Evolutionary conservation across 1,140 invertebrate genomes (phyloP).

Genomic region (Drosophila biarmipes): DNA sequence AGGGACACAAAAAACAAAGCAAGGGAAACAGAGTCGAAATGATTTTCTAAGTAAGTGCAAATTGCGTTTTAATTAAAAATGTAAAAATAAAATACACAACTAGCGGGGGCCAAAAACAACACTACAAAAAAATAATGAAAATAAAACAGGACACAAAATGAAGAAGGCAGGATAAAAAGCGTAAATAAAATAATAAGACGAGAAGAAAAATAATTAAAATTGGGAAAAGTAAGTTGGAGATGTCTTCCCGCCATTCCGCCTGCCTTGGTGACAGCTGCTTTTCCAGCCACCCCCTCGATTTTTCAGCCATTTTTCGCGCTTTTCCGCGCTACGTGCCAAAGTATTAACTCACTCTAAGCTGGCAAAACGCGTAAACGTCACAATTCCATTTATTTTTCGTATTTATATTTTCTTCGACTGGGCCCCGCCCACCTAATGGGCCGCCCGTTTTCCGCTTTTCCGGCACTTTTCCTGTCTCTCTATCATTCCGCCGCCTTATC

Average conservation of each 20-base stretch:
- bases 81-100: constrained; percentile 76
- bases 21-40: constrained; percentile 67
- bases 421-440: constrained; percentile 45
- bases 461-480: constrained; percentile 19
- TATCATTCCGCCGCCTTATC: constrained; percentile 47
- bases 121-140: constrained; percentile 17
- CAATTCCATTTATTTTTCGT: constrained; percentile 80
- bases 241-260: constrained; percentile 44
- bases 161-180: not conserved
- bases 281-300: not conserved
- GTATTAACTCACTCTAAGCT: constrained; percentile 81
- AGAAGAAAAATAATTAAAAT: constrained; percentile 76
- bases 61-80: constrained; percentile 81
- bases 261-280: constrained; percentile 59
- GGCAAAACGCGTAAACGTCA: constrained; percentile 78
- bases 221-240: constrained; percentile 74
- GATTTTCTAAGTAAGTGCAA: constrained; percentile 81
- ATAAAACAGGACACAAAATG: constrained; percentile 5
- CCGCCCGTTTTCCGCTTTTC: constrained; percentile 38
- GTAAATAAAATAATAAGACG: constrained; percentile 2
- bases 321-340: constrained; percentile 65
- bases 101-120: constrained; percentile 4
- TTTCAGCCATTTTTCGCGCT: constrained; percentile 4
- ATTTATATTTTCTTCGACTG: constrained; percentile 75
- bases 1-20: constrained; percentile 32